phyloP scores from a whole-genome alignment of 2,888 invertebrate genomes.

The Euproctis similis region DNA sequence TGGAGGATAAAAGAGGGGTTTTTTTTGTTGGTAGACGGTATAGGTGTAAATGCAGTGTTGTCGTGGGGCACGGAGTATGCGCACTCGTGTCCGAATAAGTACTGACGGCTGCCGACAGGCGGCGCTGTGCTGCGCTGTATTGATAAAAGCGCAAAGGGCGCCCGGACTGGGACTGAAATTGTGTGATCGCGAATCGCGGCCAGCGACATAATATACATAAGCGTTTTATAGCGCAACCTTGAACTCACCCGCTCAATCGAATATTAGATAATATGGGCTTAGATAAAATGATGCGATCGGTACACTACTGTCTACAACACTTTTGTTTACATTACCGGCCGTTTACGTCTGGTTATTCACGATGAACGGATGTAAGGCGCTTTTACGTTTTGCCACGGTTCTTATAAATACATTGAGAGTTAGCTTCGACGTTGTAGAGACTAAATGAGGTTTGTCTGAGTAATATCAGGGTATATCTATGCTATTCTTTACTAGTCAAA shows the following conservation, averaged over 20 bases:
- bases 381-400: too few species aligned
- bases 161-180: slow-evolving; percentile 29
- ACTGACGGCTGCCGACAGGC: slow-evolving; percentile 54
- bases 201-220: slow-evolving; percentile 18
- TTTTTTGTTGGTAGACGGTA: slow-evolving; percentile 31
- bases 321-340: slow-evolving; percentile 25
- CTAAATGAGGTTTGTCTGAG: too few species aligned
- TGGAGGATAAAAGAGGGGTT: slow-evolving; percentile 36
- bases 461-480: too few species aligned
- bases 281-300: slow-evolving; percentile 36
- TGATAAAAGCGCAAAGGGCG: slow-evolving; percentile 68
- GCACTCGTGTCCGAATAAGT: slow-evolving; percentile 49
- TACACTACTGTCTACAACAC: slow-evolving; percentile 7
- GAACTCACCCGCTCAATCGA: slow-evolving; percentile 61
- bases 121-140: slow-evolving; percentile 54
- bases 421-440: too few species aligned
- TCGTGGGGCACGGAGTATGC: slow-evolving; percentile 60
- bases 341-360: slow-evolving; percentile 18
- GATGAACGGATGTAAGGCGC: slow-evolving; percentile 10
- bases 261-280: slow-evolving; percentile 54
- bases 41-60: slow-evolving; percentile 56
- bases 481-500: too few species aligned
- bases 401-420: too few species aligned
- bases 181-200: slow-evolving; percentile 25
- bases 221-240: slow-evolving; percentile 60